phyloP scores from a whole-genome alignment of 2,888 invertebrate genomes.

The Tachina fera region DNA sequence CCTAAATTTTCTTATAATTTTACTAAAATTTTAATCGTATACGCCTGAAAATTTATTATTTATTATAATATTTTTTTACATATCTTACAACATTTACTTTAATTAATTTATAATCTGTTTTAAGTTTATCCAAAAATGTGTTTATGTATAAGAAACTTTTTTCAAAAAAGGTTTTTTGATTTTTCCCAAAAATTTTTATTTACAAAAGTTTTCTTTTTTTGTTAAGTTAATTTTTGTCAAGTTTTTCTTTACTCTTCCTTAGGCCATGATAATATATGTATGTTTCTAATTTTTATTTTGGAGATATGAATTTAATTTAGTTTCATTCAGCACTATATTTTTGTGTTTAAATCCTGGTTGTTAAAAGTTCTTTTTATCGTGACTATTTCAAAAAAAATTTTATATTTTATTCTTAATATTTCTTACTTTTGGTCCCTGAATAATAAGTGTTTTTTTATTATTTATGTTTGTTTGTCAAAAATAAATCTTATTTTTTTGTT shows the following conservation, averaged over 20 bases:
- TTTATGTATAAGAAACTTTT: slow-evolving; percentile 58
- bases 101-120: slow-evolving; percentile 66
- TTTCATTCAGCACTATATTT: slow-evolving; percentile 65
- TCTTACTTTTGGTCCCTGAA: slow-evolving; percentile 81
- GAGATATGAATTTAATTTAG: slow-evolving; percentile 65
- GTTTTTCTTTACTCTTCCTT: slow-evolving; percentile 31
- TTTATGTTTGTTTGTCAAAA: slow-evolving; percentile 63
- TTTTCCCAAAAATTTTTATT: slow-evolving; percentile 64
- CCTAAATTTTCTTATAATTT: slow-evolving; percentile 58
- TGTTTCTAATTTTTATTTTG: slow-evolving; percentile 42
- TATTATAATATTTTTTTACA: slow-evolving; percentile 53
- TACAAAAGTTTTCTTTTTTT: slow-evolving; percentile 63
- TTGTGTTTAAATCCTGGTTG: slow-evolving; percentile 67
- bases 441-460: slow-evolving; percentile 73
- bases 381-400: slow-evolving; percentile 69
- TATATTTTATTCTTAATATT: slow-evolving; percentile 70
- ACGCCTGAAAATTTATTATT: slow-evolving; percentile 69
- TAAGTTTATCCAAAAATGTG: slow-evolving; percentile 71
- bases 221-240: slow-evolving; percentile 32
- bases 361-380: slow-evolving; percentile 66
- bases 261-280: slow-evolving; percentile 64
- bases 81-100: slow-evolving; percentile 71
- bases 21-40: slow-evolving; percentile 69
- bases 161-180: slow-evolving; percentile 29
- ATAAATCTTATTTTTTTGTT: slow-evolving; percentile 65